phyloP scores from a whole-genome alignment of 2,113 vertebrate genomes.

The Oncorhynchus clarkii region DNA sequence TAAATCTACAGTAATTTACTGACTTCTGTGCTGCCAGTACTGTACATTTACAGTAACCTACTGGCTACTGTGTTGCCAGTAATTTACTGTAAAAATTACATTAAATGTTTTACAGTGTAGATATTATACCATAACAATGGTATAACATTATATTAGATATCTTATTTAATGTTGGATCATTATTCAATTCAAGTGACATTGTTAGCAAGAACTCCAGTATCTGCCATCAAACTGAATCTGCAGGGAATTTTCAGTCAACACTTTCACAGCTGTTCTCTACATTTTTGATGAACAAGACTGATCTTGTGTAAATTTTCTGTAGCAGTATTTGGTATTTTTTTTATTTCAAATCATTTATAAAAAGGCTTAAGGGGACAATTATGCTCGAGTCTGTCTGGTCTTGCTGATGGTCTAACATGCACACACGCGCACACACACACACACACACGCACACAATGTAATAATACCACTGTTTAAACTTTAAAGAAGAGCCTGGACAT shows the following conservation, averaged over 20 bases:
- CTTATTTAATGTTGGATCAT: background rate
- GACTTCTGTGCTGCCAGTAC: too few species aligned
- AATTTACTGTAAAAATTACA: too few species aligned
- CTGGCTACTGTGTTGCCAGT: too few species aligned
- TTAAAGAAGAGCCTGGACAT: too few species aligned
- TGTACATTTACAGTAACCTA: too few species aligned
- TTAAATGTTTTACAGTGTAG: too few species aligned
- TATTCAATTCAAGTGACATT: background rate
- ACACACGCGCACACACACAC: too few species aligned
- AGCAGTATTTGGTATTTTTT: background rate
- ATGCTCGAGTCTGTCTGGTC: background rate
- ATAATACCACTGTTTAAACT: too few species aligned
- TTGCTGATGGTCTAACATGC: too few species aligned
- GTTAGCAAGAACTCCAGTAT: background rate
- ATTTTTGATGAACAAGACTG: background rate
- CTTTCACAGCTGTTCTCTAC: slow-evolving; percentile 17
- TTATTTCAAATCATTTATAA: background rate
- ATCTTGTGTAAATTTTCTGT: background rate
- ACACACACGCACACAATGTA: too few species aligned
- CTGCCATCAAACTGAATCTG: slow-evolving; percentile 19
- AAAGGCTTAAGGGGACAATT: background rate
- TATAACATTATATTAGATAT: background rate
- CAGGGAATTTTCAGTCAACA: slow-evolving; percentile 5
- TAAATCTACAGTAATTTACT: too few species aligned
- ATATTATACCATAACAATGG: too few species aligned